Conservation (phyloP, 1,140 invertebrate species). For the Drosophila ercepeae region DNA sequence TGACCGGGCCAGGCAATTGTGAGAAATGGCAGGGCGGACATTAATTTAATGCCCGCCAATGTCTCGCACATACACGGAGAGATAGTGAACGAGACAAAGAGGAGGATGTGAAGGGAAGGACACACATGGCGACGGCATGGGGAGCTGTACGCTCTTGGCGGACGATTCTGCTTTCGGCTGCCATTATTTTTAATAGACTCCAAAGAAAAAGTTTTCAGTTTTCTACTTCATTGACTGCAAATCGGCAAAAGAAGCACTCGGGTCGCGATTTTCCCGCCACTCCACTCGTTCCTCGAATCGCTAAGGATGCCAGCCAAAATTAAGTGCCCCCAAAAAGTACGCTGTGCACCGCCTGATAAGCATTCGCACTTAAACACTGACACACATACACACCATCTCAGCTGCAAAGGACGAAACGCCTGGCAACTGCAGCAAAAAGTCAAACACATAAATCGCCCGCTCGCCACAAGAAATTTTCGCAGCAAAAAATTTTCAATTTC, state of each 20-base stretch:
- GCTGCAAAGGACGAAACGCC: background rate
- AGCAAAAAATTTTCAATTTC: slow-evolving; percentile 54
- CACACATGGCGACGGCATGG: slow-evolving; percentile 39
- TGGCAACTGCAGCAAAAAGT: slow-evolving; percentile 64
- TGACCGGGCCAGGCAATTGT: slow-evolving; percentile 25
- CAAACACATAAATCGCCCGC: slow-evolving; percentile 72
- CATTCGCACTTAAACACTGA: slow-evolving; percentile 24
- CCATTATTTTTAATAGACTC: slow-evolving; percentile 82
- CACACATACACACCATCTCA: slow-evolving; percentile 8
- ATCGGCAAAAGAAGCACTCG: slow-evolving; percentile 66
- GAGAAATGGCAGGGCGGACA: slow-evolving; percentile 51
- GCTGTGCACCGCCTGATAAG: slow-evolving; percentile 76
- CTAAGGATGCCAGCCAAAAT: slow-evolving; percentile 58
- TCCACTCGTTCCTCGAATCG: background rate
- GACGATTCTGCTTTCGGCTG: slow-evolving; percentile 59
- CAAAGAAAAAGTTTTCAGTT: slow-evolving; percentile 80
- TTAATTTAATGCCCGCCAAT: slow-evolving; percentile 59
- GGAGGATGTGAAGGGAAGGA: background rate
- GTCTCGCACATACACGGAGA: slow-evolving; percentile 28
- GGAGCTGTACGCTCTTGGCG: slow-evolving; percentile 53
- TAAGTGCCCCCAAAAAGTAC: slow-evolving; percentile 71
- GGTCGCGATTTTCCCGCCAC: slow-evolving; percentile 20
- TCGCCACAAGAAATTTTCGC: slow-evolving; percentile 32
- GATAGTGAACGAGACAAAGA: background rate
- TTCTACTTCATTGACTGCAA: slow-evolving; percentile 79